These are phyloP conservation scores for Ochlodes sylvanus DNA, from an alignment of 2,888 invertebrate genomes.

Conservation along the genomic window DNA sequence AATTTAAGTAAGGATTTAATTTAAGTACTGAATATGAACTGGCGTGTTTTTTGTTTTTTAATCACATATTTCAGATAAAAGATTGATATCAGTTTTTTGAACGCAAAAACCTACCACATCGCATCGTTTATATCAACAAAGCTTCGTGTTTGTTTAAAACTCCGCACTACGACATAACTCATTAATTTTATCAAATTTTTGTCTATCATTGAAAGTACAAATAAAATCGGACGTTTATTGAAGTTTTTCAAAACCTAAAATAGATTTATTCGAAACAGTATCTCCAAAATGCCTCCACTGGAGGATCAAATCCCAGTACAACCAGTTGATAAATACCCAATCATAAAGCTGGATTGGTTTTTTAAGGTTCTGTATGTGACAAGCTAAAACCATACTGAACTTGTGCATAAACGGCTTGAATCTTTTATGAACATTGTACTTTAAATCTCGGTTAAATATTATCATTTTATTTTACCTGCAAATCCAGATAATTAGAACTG, in stretches of 20 bases:
- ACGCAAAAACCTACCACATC: too few species aligned
- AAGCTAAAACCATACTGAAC: not conserved
- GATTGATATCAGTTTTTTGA: too few species aligned
- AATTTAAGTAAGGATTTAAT: too few species aligned
- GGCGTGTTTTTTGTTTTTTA: too few species aligned
- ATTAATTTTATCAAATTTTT: not conserved
- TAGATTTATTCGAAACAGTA: conserved; percentile 18
- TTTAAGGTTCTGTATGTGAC: conserved; percentile 1
- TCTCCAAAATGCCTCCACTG: not conserved
- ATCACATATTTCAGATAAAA: too few species aligned
- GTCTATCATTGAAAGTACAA: not conserved
- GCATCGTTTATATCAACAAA: too few species aligned
- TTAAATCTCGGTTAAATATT: too few species aligned
- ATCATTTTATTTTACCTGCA: too few species aligned
- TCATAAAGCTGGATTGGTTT: conserved; percentile 19
- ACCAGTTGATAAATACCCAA: conserved; percentile 21
- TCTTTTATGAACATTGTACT: too few species aligned
- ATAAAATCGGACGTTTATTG: not conserved
- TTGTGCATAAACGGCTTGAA: too few species aligned
- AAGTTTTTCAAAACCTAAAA: conserved; percentile 10
- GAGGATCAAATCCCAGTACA: conserved; percentile 12
- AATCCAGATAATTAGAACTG: too few species aligned
- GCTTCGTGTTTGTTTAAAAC: not conserved
- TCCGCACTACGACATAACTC: not conserved
- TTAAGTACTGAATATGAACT: too few species aligned